These are phyloP conservation scores for Phymastichus coffea DNA, from an alignment of 1,140 invertebrate species.

Conservation along the genomic window DNA sequence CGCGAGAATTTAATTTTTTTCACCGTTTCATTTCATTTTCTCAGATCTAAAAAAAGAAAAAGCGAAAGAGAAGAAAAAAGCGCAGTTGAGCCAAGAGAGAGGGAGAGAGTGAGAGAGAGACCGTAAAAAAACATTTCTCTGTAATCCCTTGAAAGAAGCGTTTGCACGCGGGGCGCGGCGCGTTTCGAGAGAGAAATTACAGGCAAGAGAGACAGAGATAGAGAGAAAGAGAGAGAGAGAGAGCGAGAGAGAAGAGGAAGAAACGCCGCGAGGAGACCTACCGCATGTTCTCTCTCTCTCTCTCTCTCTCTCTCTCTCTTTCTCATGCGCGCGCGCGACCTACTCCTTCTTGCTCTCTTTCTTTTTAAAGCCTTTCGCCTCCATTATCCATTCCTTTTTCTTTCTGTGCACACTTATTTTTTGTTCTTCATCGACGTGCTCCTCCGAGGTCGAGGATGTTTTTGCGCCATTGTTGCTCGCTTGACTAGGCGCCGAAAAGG, in stretches of 20 bases:
- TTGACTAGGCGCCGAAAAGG: background rate
- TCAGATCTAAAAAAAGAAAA: too few relatives aligned
- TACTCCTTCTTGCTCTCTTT: conserved; percentile 8
- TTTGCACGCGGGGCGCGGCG: too few relatives aligned
- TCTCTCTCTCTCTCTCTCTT: conserved; percentile 10
- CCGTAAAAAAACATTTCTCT: background rate
- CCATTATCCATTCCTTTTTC: conserved; percentile 14
- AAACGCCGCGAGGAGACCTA: conserved; percentile 8
- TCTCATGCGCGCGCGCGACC: too few relatives aligned
- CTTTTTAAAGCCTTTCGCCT: background rate
- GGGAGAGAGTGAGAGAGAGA: background rate
- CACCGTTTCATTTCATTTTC: conserved; percentile 32
- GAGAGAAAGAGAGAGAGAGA: too few relatives aligned
- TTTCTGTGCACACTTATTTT: conserved; percentile 26
- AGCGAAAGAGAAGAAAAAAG: conserved; percentile 3
- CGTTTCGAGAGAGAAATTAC: conserved; percentile 18
- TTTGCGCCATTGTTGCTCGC: background rate
- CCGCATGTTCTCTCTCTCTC: conserved; percentile 26
- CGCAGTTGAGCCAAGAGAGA: background rate
- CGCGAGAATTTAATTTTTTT: conserved; percentile 21
- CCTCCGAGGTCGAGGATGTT: background rate
- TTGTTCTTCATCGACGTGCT: conserved; percentile 13
- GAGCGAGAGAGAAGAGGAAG: background rate
- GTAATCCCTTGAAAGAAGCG: background rate
- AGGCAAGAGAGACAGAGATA: background rate